Base-by-base conservation (phyloP, 2,888 invertebrate genomes). In the Pharmacophagus antenor region DNA sequence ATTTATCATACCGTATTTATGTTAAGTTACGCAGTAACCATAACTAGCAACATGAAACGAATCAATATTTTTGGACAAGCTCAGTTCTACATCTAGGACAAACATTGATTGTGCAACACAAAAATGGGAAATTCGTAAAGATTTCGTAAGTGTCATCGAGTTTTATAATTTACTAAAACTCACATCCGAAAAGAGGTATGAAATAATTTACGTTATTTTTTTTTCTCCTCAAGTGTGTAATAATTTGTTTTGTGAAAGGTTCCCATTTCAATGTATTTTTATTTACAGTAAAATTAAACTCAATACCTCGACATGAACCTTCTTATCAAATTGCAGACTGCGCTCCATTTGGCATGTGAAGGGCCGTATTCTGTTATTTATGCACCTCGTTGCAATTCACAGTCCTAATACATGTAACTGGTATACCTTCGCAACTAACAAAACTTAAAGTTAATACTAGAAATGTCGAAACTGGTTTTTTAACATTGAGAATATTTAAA, bases 341-440 rank as follows among this genome's bases (percentile, higher is more conserved):
- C 58, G 63, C 62, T 63, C 62, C 54, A 60, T 27, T 62, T 65
- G 54, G 58, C 61, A 56, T 56, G 58, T 64, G 64, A 64, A 64
- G 61, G 64, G 64, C 58, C 54, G 25, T 22, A 27, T 47, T 61
- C 48, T 47, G 48, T 56, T 53, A 56, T 61, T 52, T 52, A 56
- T 61, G 60, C 8, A 4, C 50, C 37, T 31, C 41, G 27, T 25
- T 56, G 27, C 20, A 42, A 60, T 61, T 47, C 46, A 51, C 47
- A 53, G 17, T 58, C 20, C 27, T 20, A 48, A 48, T 56, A 20
- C 31, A 27, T 37, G 21, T 47, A 31, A 15, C 27, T 18, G 21
- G 22, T 48, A 20, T 47, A 37, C 27, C 21, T 52, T 47, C 37
- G 27, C 10, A 52, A 17, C 10, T 17, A 48, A 46, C 23, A 46